Conservation (phyloP, 1,140 invertebrate species). For the Arion vulgaris region DNA sequence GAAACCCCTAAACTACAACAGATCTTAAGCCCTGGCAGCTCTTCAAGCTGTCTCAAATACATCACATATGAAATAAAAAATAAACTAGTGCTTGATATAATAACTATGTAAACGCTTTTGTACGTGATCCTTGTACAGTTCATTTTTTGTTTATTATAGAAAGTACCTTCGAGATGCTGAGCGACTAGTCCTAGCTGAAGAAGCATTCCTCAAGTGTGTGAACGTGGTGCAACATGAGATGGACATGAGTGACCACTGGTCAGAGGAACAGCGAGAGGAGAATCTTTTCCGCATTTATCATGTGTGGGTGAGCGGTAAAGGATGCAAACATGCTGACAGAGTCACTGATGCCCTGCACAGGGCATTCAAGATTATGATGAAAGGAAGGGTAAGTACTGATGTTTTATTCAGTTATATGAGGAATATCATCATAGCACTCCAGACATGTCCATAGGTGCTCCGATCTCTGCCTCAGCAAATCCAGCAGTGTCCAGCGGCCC, state of each 20-base stretch:
- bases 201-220: conserved; percentile 21
- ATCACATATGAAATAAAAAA: no score
- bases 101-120: no score
- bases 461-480: no score
- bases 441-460: no score
- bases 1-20: no score
- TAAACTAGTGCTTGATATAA: no score
- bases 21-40: no score
- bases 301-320: conserved; percentile 16
- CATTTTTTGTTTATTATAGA: conserved; percentile 55
- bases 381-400: conserved; percentile 28
- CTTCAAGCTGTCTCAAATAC: no score
- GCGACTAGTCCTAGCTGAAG: conserved; percentile 81
- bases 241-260: conserved; percentile 7
- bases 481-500: no score
- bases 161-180: conserved; percentile 87
- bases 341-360: conserved; percentile 13
- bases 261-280: conserved; percentile 21
- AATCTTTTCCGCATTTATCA: conserved; percentile 1
- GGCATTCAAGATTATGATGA: conserved; percentile 31
- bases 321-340: not conserved
- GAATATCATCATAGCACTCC: no score
- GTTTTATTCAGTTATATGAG: no score
- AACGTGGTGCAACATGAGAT: not conserved
- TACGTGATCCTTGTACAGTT: no score